Conservation (phyloP, 2,113 vertebrate genomes). For the Alouatta palliata region DNA sequence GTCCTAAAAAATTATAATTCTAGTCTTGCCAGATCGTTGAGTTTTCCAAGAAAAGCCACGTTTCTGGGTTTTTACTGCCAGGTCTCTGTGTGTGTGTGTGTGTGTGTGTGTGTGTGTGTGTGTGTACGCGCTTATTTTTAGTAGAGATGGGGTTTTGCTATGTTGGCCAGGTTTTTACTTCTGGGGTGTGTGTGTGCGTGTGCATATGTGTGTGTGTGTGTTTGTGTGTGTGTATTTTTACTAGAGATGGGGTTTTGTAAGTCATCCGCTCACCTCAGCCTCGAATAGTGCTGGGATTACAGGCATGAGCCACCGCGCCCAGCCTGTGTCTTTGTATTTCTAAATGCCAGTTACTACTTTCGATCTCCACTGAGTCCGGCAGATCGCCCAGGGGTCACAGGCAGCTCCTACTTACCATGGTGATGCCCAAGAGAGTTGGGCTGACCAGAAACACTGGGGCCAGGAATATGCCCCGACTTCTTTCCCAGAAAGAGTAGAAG, state of each 20-base stretch:
- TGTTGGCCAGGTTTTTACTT: too few relatives aligned
- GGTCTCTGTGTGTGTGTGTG: too few relatives aligned
- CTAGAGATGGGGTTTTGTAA: too few relatives aligned
- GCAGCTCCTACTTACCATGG: conserved; percentile 91
- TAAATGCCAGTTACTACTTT: neutral
- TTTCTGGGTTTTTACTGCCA: neutral
- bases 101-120: too few relatives aligned
- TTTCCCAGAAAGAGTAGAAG: conserved; percentile 98
- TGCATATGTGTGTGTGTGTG: too few relatives aligned
- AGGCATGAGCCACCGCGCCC: too few relatives aligned
- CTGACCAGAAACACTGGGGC: conserved; percentile 90
- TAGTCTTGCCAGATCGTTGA: rapidly evolving
- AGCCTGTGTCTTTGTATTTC: neutral
- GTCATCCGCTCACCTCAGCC: too few relatives aligned
- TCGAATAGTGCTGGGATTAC: too few relatives aligned
- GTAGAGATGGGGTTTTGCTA: too few relatives aligned
- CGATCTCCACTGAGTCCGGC: neutral
- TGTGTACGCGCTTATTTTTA: too few relatives aligned
- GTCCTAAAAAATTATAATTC: neutral
- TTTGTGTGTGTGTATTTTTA: too few relatives aligned
- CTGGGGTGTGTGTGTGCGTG: too few relatives aligned
- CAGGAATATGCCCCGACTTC: conserved; percentile 81
- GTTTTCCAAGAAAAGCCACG: neutral
- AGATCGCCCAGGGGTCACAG: neutral
- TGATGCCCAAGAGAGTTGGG: conserved; percentile 93